Base-by-base conservation (phyloP, 2,888 invertebrate species). In the Drosophila cracens region DNA sequence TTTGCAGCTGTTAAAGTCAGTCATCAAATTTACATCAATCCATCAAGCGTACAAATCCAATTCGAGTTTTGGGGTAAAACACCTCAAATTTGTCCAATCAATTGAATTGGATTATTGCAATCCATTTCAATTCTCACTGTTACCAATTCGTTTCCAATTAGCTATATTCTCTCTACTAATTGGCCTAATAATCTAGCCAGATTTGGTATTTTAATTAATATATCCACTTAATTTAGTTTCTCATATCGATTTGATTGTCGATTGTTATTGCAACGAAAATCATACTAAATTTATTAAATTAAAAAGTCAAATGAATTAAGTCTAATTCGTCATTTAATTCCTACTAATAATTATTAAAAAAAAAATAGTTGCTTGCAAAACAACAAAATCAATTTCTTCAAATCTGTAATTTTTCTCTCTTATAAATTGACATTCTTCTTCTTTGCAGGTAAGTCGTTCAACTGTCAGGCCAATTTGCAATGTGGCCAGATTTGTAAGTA, bases 361-460 rank as follows among this genome's bases (percentile, higher is more conserved):
- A 8, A 5, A 49, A 21, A 33, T 31, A 21, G 16, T 27, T 49
- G 18, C 46, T 49, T 18, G 49, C 18, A 27, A 5, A 27, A 10
- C 18, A 10, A 27, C 1, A 18, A 25, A 48, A 43, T 33, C 4
- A 16, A 25, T 31, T 29, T 21, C 25, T 2, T 21, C 0, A 58
- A 43, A 16, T 57, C 36, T 38, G 25, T 38, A 25, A 46, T n/a
- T 51, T 46, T 46, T 36, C 8, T 13, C 34, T 33, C 31, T 34
- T 13, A 40, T 53, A 59, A 38, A 68, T 34, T 27, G 10, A 4
- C 13, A 21, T 8, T 59, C 27, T 64, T 46, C 25, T 48, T 38
- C 31, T 21, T 59, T 70, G 2, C 78, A 89, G 90, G 86, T 89
- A 82, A 89, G 85, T 87, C 67, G 49, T 34, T 62, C 29, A 46